Percentiles rank a stretch among this genome's conserved stretches.
Evolutionary conservation across 1,140 invertebrate genomes (phyloP).

Genomic region (Pentalonia nigronervosa): DNA sequence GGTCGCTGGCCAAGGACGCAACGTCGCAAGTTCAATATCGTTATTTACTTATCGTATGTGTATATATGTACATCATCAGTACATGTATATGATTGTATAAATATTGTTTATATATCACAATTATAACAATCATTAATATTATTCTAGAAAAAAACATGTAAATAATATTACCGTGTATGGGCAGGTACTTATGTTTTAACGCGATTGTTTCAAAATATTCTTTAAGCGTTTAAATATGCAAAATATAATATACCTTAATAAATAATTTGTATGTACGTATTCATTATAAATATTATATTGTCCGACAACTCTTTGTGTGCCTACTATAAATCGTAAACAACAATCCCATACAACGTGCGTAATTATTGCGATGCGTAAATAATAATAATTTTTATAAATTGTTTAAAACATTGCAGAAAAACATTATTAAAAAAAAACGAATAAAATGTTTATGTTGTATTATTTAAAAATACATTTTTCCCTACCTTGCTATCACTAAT

Average conservation of each 20-base stretch:
- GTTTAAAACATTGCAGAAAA: no score
- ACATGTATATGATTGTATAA: background rate
- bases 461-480: no score
- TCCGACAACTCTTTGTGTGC: background rate
- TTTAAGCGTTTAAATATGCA: background rate
- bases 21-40: background rate
- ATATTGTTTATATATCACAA: constrained; percentile 5
- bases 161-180: background rate
- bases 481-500: no score
- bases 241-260: background rate
- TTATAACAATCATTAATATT: background rate
- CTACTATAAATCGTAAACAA: background rate
- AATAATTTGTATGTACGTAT: background rate
- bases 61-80: background rate
- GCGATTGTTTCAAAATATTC: background rate
- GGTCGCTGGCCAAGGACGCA: background rate
- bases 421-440: no score
- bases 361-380: background rate
- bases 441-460: no score
- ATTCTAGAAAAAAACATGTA: background rate
- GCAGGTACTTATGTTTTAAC: background rate
- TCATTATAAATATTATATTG: background rate
- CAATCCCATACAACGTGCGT: background rate
- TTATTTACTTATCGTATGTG: background rate
- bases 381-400: background rate